Evolutionary conservation across 2,888 invertebrate species (phyloP).

Genomic region (Pecten maximus): DNA sequence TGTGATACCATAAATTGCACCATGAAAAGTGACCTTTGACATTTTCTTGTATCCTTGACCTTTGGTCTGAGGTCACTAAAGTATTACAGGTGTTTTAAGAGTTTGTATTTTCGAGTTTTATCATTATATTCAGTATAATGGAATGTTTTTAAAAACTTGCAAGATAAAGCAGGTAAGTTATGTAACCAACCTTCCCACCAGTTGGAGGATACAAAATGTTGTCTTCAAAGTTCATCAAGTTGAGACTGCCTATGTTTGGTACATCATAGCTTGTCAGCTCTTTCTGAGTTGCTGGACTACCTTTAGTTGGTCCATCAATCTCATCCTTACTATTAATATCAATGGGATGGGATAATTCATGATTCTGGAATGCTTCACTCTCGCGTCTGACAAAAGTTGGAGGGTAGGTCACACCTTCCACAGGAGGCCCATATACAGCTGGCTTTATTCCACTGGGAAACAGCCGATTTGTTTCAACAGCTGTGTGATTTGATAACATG

Average conservation of each 20-base stretch:
- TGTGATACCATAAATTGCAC: too few species aligned
- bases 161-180: not conserved
- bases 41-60: too few species aligned
- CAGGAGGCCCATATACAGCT: not conserved
- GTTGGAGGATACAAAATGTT: not conserved
- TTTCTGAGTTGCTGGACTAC: not conserved
- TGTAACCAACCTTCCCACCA: not conserved
- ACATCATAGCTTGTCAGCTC: not conserved
- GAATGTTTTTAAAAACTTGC: too few species aligned
- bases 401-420: not conserved
- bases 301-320: constrained; percentile 9
- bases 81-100: not conserved
- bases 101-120: too few species aligned
- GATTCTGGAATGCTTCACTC: not conserved
- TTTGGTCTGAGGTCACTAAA: not conserved
- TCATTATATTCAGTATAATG: too few species aligned
- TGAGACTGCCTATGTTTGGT: not conserved
- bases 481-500: not conserved
- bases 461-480: not conserved
- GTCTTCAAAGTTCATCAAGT: constrained; percentile 20
- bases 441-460: not conserved
- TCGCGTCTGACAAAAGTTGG: not conserved
- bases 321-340: not conserved
- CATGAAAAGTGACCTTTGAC: too few species aligned
- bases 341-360: not conserved